Conservation (phyloP, 2,113 vertebrate genomes). For the Aspidoscelis tigris region DNA sequence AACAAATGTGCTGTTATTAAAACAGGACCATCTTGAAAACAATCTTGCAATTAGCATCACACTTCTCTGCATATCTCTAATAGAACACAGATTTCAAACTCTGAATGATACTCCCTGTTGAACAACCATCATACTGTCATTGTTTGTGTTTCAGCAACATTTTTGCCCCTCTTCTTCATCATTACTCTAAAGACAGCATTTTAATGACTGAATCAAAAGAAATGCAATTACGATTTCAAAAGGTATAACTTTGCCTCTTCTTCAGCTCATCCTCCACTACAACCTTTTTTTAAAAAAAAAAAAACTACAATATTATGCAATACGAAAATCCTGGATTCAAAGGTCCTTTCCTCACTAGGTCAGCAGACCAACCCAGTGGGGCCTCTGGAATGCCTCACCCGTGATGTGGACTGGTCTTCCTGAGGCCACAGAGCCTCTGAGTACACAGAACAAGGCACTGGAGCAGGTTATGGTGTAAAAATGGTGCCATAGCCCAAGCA, state of each 20-base stretch:
- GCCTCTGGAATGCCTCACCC: no score
- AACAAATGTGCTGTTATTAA: conserved; percentile 94
- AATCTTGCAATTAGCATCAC: conserved; percentile 93
- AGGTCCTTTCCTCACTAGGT: no score
- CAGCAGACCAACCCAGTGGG: no score
- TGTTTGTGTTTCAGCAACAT: conserved; percentile 83
- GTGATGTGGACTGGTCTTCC: no score
- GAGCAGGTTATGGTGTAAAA: no score
- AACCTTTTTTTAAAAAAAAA: conserved; percentile 30
- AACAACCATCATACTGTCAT: conserved; percentile 87
- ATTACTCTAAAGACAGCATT: conserved; percentile 64
- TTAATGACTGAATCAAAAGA: conserved; percentile 66
- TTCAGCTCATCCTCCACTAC: conserved; percentile 56
- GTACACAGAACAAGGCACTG: no score
- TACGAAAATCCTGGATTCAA: conserved; percentile 32
- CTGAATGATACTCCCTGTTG: conserved; percentile 89
- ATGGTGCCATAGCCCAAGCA: no score
- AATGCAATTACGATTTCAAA: conserved; percentile 58
- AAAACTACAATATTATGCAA: conserved; percentile 13
- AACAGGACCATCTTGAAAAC: conserved; percentile 97
- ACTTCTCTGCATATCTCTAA: conserved; percentile 87
- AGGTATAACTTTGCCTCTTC: conserved; percentile 55
- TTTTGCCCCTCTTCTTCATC: conserved; percentile 75
- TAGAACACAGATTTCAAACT: conserved; percentile 89
- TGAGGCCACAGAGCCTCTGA: no score